Conservation (phyloP, 2,888 invertebrate species). For the Stramonita haemastoma region DNA sequence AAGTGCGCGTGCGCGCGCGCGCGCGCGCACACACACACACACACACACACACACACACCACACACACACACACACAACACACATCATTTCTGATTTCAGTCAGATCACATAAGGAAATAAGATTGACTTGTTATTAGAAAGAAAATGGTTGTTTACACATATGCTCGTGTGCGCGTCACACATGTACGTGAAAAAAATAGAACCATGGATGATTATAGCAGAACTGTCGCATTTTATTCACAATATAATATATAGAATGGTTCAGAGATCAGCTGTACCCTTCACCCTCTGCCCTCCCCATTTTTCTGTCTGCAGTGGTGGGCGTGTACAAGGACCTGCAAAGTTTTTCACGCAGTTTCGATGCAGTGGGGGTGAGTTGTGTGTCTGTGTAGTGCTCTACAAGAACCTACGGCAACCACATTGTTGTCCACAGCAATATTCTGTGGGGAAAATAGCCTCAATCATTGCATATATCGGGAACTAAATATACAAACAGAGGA, state of each 20-base stretch:
- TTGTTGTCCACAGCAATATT: neutral
- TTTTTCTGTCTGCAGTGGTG: neutral
- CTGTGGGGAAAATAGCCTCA: neutral
- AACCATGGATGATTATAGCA: neutral
- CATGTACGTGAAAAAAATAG: neutral
- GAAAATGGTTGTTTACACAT: neutral
- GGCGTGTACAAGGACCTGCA: slow-evolving; percentile 13
- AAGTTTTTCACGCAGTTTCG: neutral
- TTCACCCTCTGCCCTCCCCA: too few relatives aligned
- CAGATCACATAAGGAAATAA: neutral
- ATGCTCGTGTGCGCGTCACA: neutral
- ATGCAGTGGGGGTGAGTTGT: neutral
- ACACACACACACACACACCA: too few relatives aligned
- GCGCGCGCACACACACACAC: too few relatives aligned
- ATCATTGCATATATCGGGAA: neutral
- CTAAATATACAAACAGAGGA: too few relatives aligned
- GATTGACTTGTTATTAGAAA: neutral
- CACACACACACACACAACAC: too few relatives aligned
- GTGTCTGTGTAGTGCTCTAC: neutral
- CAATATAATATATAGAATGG: neutral
- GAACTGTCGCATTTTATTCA: neutral
- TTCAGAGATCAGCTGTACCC: neutral
- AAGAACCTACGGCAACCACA: neutral
- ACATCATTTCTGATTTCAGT: too few relatives aligned
- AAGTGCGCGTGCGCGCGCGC: too few relatives aligned